Percentiles rank a stretch among this genome's conserved stretches.
Conservation (phyloP, 2,888 invertebrate genomes). For the Notodonta ziczac region DNA sequence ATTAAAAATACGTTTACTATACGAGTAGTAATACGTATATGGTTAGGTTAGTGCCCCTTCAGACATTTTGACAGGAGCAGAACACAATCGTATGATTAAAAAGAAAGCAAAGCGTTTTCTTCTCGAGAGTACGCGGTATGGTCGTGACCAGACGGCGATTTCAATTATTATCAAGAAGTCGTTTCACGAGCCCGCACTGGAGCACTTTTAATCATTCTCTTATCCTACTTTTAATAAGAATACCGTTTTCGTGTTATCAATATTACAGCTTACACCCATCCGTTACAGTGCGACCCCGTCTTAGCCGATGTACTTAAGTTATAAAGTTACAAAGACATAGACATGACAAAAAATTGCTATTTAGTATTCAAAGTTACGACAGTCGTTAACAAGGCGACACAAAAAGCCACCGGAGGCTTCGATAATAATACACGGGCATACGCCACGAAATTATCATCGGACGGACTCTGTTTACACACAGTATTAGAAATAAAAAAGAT, state of each 20-base stretch:
- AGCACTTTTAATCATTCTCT: constrained; percentile 74
- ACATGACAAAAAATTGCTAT: constrained; percentile 1
- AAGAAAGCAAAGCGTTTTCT: constrained; percentile 34
- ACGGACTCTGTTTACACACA: constrained; percentile 60
- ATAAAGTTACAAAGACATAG: constrained; percentile 13
- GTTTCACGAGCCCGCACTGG: constrained; percentile 67
- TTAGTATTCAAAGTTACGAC: constrained; percentile 22
- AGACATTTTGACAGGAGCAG: neutral
- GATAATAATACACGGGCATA: constrained; percentile 28
- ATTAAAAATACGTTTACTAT: too few relatives aligned
- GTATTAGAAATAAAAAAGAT: constrained; percentile 63
- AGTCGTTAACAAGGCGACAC: constrained; percentile 29
- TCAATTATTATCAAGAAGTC: constrained; percentile 83
- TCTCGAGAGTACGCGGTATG: constrained; percentile 59
- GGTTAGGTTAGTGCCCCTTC: too few relatives aligned
- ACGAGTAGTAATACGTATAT: too few relatives aligned
- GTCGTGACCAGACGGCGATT: constrained; percentile 82
- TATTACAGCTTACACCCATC: constrained; percentile 35
- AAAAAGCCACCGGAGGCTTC: constrained; percentile 22
- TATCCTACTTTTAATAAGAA: constrained; percentile 65
- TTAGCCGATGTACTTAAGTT: constrained; percentile 8
- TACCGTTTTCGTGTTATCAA: constrained; percentile 48
- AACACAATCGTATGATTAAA: neutral
- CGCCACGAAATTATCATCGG: constrained; percentile 53
- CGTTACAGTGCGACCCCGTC: constrained; percentile 6